phyloP scores from a whole-genome alignment of 1,140 invertebrate species.

The Procambarus clarkii region DNA sequence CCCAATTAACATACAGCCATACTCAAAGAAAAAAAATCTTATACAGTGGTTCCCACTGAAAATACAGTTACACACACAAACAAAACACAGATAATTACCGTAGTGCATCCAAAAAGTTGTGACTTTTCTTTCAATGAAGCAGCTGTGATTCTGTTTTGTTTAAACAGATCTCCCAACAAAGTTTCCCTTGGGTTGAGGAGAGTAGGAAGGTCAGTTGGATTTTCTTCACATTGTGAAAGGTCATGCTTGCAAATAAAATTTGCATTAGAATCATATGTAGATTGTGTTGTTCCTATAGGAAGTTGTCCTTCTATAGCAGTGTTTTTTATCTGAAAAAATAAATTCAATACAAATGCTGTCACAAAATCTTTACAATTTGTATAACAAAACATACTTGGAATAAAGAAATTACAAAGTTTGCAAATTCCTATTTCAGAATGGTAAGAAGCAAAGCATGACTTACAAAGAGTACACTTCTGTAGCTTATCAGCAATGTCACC shows the following conservation, averaged over 20 bases:
- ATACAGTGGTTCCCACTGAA: too few species aligned
- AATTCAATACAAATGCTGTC: neutral
- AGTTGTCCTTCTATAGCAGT: neutral
- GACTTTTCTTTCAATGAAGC: conserved; percentile 16
- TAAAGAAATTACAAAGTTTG: too few species aligned
- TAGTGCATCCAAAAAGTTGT: conserved; percentile 23
- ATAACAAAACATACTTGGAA: too few species aligned
- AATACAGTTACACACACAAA: neutral
- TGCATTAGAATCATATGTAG: neutral
- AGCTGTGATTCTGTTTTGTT: neutral
- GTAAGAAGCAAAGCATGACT: too few species aligned
- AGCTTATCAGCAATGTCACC: too few species aligned
- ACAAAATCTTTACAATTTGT: too few species aligned
- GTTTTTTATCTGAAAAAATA: conserved; percentile 23
- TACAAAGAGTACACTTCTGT: too few species aligned
- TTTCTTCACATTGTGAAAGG: conserved; percentile 50
- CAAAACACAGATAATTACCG: conserved; percentile 12
- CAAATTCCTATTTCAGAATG: too few species aligned
- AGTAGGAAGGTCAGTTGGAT: conserved; percentile 44
- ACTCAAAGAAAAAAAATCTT: too few species aligned
- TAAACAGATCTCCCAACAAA: conserved; percentile 41
- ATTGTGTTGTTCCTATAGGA: neutral
- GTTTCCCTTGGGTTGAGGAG: conserved; percentile 44
- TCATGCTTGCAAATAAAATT: conserved; percentile 45
- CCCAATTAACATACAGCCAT: too few species aligned